Evolutionary conservation across 64 coral and sea anemone genomes (phyloP).

Genomic region (Dendronephthya gigantea): DNA sequence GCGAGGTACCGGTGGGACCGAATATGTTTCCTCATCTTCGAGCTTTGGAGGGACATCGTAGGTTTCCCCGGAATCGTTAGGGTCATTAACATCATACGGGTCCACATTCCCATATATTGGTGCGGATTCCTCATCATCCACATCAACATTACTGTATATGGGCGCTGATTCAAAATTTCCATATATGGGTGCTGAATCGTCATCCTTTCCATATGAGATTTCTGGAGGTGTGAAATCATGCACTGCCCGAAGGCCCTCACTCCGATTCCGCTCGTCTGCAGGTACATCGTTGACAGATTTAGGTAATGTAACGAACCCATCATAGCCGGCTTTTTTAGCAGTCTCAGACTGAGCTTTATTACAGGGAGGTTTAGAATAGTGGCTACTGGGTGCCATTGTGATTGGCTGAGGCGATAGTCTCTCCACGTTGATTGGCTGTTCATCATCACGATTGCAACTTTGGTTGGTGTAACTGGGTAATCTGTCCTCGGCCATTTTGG

Average conservation of each 20-base stretch:
- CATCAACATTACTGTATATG: neutral
- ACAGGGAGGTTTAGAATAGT: neutral
- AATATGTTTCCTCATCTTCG: neutral
- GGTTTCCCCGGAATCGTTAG: neutral
- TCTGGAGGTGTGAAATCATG: neutral
- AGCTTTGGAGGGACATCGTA: neutral
- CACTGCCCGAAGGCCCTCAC: neutral
- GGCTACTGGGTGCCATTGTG: neutral
- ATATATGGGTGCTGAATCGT: neutral
- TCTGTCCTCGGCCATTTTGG: neutral
- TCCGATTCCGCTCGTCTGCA: neutral
- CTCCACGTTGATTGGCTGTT: neutral
- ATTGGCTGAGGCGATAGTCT: neutral
- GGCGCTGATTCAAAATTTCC: neutral
- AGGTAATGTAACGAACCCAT: too few species aligned
- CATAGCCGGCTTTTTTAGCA: too few species aligned
- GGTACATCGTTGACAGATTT: neutral
- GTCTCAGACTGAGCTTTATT: too few species aligned
- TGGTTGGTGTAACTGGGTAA: neutral
- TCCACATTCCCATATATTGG: neutral
- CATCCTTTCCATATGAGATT: neutral
- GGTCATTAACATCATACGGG: neutral
- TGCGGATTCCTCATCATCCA: neutral
- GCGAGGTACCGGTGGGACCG: neutral
- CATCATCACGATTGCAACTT: neutral